phyloP scores from a whole-genome alignment of 2,797 vertebrate genomes.

The Champsocephalus gunnari region DNA sequence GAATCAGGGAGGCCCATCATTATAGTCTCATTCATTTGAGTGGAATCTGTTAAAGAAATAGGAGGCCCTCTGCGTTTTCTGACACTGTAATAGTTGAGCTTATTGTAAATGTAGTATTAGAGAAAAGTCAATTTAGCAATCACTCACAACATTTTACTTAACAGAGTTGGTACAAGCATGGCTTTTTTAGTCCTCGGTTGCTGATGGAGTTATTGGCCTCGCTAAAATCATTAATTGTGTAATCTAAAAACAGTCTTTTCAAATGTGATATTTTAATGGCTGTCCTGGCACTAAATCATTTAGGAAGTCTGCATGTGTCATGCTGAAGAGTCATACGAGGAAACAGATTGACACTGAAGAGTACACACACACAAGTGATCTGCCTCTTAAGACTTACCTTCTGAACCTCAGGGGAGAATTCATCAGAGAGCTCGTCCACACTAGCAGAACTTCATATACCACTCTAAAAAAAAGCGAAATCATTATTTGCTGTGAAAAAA shows the following conservation, averaged over 20 bases:
- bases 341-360: not conserved
- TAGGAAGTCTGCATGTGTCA: not conserved
- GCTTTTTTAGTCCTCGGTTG: not conserved
- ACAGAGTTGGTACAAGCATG: not conserved
- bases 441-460: not conserved
- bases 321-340: not conserved
- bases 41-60: not conserved
- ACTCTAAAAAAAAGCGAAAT: slow-evolving; percentile 7
- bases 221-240: not conserved
- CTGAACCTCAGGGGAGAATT: not conserved
- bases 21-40: not conserved
- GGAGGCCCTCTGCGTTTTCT: not conserved
- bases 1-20: not conserved
- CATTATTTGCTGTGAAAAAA: not conserved
- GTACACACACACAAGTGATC: not conserved
- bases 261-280: not conserved
- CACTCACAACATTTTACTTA: not conserved
- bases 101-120: not conserved
- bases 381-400: not conserved
- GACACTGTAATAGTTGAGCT: not conserved
- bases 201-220: not conserved
- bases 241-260: not conserved
- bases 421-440: not conserved
- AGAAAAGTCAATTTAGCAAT: not conserved
- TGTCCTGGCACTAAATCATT: not conserved